Evolutionary conservation across 2,113 vertebrate genomes (phyloP).

Genomic region (Agapornis roseicollis): DNA sequence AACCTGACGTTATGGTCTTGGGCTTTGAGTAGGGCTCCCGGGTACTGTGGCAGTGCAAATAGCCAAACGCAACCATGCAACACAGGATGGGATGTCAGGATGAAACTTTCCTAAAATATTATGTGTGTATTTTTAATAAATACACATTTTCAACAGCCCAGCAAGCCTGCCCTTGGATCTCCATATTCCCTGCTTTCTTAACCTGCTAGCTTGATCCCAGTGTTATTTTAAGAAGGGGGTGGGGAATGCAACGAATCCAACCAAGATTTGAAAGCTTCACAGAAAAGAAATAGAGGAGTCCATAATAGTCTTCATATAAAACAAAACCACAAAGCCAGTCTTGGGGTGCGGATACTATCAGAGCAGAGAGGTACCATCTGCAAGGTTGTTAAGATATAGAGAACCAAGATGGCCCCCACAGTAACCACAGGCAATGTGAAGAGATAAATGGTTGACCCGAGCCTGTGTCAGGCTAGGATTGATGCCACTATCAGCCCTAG

Average conservation of each 20-base stretch:
- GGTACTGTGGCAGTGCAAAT: not conserved
- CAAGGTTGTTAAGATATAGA: constrained; percentile 89
- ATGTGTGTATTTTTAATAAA: not conserved
- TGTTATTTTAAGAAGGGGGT: not conserved
- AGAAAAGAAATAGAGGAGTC: not conserved
- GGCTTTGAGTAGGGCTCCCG: not conserved
- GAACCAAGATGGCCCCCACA: constrained; percentile 87
- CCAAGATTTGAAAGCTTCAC: not conserved
- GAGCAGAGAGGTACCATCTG: constrained; percentile 80
- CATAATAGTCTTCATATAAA: not conserved
- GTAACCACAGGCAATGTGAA: constrained; percentile 93
- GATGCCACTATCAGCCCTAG: constrained; percentile 98
- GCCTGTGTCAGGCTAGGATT: constrained; percentile 97
- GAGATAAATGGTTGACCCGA: constrained; percentile 99
- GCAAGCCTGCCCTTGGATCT: not conserved
- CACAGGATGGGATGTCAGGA: not conserved
- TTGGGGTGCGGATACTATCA: constrained; percentile 65
- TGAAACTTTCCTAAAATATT: not conserved
- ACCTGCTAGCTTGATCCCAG: not conserved
- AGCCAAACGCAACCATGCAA: not conserved
- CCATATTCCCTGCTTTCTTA: not conserved
- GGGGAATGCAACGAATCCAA: not conserved
- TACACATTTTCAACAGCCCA: not conserved
- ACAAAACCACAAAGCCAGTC: constrained; percentile 13
- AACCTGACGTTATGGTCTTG: not conserved